These are phyloP conservation scores for Pelochelys cantorii DNA, from an alignment of 2,797 vertebrate species.

Conservation along the genomic window DNA sequence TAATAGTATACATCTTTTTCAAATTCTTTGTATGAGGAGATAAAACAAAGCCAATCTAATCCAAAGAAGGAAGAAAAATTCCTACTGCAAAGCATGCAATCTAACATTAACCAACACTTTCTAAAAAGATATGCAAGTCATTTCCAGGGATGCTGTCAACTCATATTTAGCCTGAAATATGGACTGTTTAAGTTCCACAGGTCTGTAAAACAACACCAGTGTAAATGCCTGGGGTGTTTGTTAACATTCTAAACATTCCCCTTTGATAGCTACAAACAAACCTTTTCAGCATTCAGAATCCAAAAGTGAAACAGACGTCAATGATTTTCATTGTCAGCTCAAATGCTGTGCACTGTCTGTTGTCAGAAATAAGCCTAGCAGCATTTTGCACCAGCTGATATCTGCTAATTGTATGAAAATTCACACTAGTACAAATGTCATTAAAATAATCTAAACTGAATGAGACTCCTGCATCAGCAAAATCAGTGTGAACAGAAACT, in stretches of 20 bases:
- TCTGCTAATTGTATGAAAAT: background rate
- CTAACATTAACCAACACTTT: background rate
- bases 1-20: background rate
- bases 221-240: background rate
- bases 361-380: background rate
- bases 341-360: background rate
- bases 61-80: background rate
- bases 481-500: background rate
- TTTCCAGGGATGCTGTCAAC: background rate
- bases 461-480: background rate
- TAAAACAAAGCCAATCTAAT: background rate
- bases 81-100: background rate
- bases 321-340: background rate
- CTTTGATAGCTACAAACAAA: background rate
- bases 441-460: background rate
- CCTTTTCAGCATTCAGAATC: background rate
- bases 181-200: accelerated
- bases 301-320: background rate
- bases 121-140: background rate
- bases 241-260: background rate
- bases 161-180: background rate
- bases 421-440: background rate
- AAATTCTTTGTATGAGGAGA: background rate
- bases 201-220: background rate
- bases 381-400: background rate